Evolutionary conservation across 2,888 invertebrate genomes (phyloP).

Genomic region (Drosophila prolongata): DNA sequence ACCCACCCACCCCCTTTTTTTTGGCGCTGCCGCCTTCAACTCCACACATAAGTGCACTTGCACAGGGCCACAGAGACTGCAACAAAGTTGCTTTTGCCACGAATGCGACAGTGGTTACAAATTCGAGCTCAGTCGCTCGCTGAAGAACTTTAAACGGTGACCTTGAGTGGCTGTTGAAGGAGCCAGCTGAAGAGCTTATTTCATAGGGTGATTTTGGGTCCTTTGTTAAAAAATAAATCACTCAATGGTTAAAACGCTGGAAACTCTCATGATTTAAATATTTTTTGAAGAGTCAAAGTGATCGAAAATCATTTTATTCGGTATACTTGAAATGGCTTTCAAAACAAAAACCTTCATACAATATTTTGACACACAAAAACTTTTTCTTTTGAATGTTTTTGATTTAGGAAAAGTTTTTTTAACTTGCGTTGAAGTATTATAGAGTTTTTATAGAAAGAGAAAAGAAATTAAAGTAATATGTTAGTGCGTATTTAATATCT

Average conservation of each 20-base stretch:
- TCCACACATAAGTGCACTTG: slow-evolving; percentile 72
- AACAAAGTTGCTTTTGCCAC: slow-evolving; percentile 43
- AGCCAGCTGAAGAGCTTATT: slow-evolving; percentile 9
- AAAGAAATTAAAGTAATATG: too few relatives aligned
- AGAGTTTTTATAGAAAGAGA: too few relatives aligned
- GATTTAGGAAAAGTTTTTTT: too few relatives aligned
- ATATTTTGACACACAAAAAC: too few relatives aligned
- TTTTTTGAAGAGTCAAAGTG: too few relatives aligned
- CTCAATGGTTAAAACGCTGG: background rate
- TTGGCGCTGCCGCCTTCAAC: slow-evolving; percentile 55
- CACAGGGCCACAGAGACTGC: slow-evolving; percentile 39
- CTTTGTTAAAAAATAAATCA: background rate
- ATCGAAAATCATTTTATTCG: too few relatives aligned
- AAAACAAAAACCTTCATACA: too few relatives aligned
- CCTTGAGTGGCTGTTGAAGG: slow-evolving; percentile 33
- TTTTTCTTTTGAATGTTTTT: too few relatives aligned
- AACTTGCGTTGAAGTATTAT: too few relatives aligned
- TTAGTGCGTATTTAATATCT: too few relatives aligned
- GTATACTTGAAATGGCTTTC: too few relatives aligned
- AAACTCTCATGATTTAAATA: background rate
- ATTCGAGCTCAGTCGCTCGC: slow-evolving; percentile 2
- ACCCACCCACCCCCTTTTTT: slow-evolving; percentile 36
- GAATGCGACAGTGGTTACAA: slow-evolving; percentile 39
- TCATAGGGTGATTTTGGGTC: background rate
- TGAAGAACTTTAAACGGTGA: slow-evolving; percentile 30